Base-by-base conservation (phyloP, 2,797 vertebrate species). In the Chromobotia macracanthus region DNA sequence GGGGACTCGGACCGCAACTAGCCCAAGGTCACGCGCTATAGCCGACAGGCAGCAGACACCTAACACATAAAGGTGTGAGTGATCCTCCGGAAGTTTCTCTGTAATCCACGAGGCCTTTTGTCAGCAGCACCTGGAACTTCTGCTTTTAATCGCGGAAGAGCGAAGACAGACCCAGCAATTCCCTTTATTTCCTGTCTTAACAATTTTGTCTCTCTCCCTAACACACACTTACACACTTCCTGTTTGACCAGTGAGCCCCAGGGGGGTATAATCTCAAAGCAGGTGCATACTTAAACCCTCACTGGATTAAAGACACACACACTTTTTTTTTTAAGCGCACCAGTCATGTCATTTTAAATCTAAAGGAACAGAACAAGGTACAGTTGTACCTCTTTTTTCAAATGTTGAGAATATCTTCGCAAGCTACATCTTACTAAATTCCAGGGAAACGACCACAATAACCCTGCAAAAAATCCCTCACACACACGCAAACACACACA, bases 91-190 rank as follows among this genome's bases (percentile, higher is more conserved):
- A 85, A 80, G 76, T 80, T 85, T 81, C 68, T 72, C 80, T 87
- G 60, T 70, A 84, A 86, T 82, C 65, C 80, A 35, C 77, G 58
- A 70, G 68, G 72, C 38, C 79, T 61, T 58, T 69, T 69, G 50
- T 67, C 72, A 66, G 15, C 23, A 50, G 68, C 85, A 84, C 86
- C 79, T 5, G 9, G 72, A 21, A 48, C 35, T 82, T 70, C 65
- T 66, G 55, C 31, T 84, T 84, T 82, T 89, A 89, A 90, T 89
- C 79, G 83, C 21, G 50, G 83, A 74, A 87, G 83, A 89, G 83
- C 75, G 44, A 61, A 89, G 86, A 85, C 84, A 79, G 75, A 76
- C 72, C 60, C 82, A 77, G 68, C 75, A 75, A 55, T 58, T 18
- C 13, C 46, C 71, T 63, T 8, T 15, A 76, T 58, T 64, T 76